Percentiles rank a stretch among this genome's conserved stretches.
Evolutionary conservation across 2,113 vertebrate species (phyloP).

Genomic region (Nothocercus julius): DNA sequence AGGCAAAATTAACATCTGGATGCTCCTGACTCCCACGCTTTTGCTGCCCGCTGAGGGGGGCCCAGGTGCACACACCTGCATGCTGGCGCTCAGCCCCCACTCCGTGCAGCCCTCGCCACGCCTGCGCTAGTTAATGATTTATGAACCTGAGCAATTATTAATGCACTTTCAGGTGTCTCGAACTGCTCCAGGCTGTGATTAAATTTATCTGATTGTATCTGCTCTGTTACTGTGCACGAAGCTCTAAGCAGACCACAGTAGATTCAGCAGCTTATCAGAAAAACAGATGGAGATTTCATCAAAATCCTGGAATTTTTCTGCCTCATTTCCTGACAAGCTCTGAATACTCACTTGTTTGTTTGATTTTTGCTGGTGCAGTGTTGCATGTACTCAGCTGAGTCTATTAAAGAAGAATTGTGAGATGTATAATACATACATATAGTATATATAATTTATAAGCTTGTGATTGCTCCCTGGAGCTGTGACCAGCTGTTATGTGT

Average conservation of each 20-base stretch:
- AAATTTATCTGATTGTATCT: neutral
- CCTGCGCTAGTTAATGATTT: neutral
- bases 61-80: too few species aligned
- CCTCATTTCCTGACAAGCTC: neutral
- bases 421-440: neutral
- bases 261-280: neutral
- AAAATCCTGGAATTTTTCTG: neutral
- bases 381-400: neutral
- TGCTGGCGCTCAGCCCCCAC: accelerated
- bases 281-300: neutral
- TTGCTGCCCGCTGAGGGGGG: neutral
- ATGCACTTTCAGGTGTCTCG: neutral
- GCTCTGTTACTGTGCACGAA: neutral
- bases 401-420: neutral
- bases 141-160: neutral
- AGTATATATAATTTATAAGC: neutral
- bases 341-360: neutral
- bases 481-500: neutral
- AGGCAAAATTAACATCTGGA: neutral
- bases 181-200: neutral
- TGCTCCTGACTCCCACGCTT: neutral
- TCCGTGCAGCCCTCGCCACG: neutral
- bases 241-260: neutral
- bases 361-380: neutral
- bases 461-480: neutral